Conservation (phyloP, 2,888 invertebrate species). For the Coelogynopora nodosa region DNA sequence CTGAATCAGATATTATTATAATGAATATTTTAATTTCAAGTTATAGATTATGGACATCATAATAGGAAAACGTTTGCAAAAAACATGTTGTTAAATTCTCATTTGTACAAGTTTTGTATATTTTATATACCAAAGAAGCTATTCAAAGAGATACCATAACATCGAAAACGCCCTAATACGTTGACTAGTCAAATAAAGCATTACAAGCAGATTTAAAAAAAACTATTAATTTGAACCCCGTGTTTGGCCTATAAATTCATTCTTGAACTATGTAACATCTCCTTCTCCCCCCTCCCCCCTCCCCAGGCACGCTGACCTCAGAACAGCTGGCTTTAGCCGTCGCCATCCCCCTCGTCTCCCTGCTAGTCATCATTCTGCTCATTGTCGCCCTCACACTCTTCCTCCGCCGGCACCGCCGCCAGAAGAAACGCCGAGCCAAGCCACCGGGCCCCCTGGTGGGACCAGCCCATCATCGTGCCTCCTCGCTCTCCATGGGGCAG, state of each 20-base stretch:
- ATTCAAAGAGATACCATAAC: too few relatives aligned
- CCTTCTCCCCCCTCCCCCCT: neutral
- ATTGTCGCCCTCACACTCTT: neutral
- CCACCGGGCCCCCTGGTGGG: neutral
- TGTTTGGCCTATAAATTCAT: too few relatives aligned
- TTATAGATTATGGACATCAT: neutral
- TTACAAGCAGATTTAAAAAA: too few relatives aligned
- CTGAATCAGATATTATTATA: too few relatives aligned
- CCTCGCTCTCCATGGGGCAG: neutral
- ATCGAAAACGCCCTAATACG: too few relatives aligned
- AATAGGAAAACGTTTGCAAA: neutral
- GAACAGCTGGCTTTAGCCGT: slow-evolving; percentile 5
- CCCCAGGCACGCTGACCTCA: neutral
- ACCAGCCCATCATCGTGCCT: neutral
- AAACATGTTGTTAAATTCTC: neutral
- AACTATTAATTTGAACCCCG: too few relatives aligned
- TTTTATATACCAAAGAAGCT: too few relatives aligned
- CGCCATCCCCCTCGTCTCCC: neutral
- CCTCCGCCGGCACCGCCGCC: slow-evolving; percentile 21
- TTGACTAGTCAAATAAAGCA: too few relatives aligned
- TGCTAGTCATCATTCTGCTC: neutral
- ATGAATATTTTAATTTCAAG: too few relatives aligned
- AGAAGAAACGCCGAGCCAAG: neutral
- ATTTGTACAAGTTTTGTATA: too few relatives aligned
- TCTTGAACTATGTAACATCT: too few relatives aligned